phyloP scores from a whole-genome alignment of 2,888 invertebrate genomes.

The Papilio gigon region DNA sequence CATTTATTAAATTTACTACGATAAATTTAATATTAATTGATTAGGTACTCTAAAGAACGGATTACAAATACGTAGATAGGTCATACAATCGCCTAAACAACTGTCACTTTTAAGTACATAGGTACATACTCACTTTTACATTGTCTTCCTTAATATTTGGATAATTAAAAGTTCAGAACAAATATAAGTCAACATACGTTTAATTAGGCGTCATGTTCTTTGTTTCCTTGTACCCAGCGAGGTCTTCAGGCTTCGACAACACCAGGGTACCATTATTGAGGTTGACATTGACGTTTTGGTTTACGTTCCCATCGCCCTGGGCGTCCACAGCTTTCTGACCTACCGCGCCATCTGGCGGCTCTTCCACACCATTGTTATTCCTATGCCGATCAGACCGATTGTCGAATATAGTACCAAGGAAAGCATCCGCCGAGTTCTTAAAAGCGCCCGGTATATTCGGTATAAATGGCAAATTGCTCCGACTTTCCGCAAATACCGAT shows the following conservation, averaged over 20 bases:
- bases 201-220: too few species aligned
- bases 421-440: background rate
- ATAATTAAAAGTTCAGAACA: too few species aligned
- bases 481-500: background rate
- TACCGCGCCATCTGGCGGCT: background rate
- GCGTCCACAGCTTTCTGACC: conserved; percentile 24
- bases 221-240: background rate
- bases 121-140: too few species aligned
- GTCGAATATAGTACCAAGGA: conserved; percentile 2
- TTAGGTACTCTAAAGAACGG: too few species aligned
- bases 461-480: background rate
- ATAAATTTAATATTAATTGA: too few species aligned
- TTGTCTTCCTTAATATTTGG: too few species aligned
- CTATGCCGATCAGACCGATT: background rate
- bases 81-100: too few species aligned
- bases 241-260: background rate
- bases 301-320: conserved; percentile 29
- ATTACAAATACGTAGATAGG: too few species aligned
- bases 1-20: too few species aligned
- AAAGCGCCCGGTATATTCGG: background rate
- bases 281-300: conserved; percentile 30
- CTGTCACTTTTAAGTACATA: too few species aligned
- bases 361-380: background rate
- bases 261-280: conserved; percentile 12
- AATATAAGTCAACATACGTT: too few species aligned